Conservation (phyloP, 2,888 invertebrate genomes). For the Lithophane ornitopus region DNA sequence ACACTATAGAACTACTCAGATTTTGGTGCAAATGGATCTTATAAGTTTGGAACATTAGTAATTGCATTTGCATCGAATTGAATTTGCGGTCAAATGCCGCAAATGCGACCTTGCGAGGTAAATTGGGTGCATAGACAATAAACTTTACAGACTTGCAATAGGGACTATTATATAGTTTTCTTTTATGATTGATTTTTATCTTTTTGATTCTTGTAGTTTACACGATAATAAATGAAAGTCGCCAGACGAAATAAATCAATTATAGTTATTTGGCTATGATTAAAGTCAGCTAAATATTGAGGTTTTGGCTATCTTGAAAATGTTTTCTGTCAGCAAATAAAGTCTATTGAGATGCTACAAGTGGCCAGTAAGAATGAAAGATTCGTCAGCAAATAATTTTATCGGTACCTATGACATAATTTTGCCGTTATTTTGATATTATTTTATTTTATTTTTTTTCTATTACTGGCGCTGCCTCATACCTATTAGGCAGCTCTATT, state of each 20-base stretch:
- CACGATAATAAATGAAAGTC: background rate
- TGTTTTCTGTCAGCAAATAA: background rate
- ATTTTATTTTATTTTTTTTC: too few relatives aligned
- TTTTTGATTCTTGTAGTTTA: background rate
- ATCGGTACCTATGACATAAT: too few relatives aligned
- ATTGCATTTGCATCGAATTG: conserved; percentile 55
- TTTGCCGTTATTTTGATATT: too few relatives aligned
- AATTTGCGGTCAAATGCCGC: conserved; percentile 39
- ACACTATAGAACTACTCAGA: conserved; percentile 18
- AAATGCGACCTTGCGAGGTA: conserved; percentile 2
- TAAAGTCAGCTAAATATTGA: background rate
- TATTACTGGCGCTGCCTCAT: too few relatives aligned
- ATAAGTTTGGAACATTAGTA: conserved; percentile 45
- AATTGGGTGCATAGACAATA: conserved; percentile 17
- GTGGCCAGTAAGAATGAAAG: too few relatives aligned
- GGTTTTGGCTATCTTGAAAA: background rate
- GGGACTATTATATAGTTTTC: background rate
- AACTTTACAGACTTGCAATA: conserved; percentile 9
- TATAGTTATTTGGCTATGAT: background rate
- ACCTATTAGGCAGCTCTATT: too few relatives aligned
- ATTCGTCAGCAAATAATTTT: too few relatives aligned
- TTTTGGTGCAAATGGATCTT: conserved; percentile 46
- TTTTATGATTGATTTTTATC: background rate
- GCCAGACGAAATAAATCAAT: too few relatives aligned
- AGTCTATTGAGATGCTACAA: background rate